Conservation (phyloP, 2,888 invertebrate species). For the Augiades crinisus region DNA sequence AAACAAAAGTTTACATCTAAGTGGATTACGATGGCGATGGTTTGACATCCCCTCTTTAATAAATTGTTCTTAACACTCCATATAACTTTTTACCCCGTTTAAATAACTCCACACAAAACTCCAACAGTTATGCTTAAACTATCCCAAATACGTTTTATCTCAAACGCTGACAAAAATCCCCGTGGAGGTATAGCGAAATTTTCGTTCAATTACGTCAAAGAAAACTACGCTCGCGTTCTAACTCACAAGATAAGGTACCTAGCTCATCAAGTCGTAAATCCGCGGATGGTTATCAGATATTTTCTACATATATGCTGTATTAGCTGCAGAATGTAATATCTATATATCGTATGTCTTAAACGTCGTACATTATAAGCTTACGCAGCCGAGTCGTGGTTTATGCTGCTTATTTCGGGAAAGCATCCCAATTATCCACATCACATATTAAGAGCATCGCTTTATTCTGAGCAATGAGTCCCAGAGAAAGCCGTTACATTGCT, state of each 20-base stretch:
- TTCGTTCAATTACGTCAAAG: neutral
- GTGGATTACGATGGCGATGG: too few relatives aligned
- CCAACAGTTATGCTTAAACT: neutral
- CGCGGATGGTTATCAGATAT: neutral
- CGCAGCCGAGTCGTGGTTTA: conserved; percentile 42
- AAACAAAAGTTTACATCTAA: too few relatives aligned
- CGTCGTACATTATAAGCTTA: conserved; percentile 30
- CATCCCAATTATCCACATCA: conserved; percentile 76
- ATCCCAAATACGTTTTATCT: too few relatives aligned
- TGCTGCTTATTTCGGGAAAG: conserved; percentile 66
- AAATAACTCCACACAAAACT: too few relatives aligned
- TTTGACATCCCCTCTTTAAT: too few relatives aligned
- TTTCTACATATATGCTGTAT: neutral
- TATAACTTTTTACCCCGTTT: too few relatives aligned
- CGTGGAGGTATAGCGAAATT: neutral
- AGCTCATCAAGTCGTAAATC: conserved; percentile 12
- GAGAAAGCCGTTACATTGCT: conserved; percentile 79
- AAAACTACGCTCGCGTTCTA: neutral
- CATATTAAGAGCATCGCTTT: conserved; percentile 72
- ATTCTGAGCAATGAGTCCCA: conserved; percentile 76
- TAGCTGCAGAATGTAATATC: conserved; percentile 19
- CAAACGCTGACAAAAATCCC: too few relatives aligned
- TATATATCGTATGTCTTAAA: too few relatives aligned
- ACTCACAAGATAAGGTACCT: conserved; percentile 4
- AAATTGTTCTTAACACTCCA: too few relatives aligned